phyloP scores from a whole-genome alignment of 2,113 vertebrate species.

The Ictalurus punctatus region DNA sequence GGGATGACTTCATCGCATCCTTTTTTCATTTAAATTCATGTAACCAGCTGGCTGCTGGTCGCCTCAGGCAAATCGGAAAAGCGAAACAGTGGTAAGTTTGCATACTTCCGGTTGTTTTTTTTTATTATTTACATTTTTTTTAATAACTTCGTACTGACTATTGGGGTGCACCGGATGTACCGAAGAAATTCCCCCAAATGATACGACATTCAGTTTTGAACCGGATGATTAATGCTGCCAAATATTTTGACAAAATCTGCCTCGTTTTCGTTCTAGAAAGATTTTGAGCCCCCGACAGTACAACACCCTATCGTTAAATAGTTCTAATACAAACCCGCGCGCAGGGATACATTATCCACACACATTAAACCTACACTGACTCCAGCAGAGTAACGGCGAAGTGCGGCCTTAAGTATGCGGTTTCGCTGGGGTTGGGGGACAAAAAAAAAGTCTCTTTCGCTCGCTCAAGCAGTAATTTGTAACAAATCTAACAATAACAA shows the following conservation, averaged over 20 bases:
- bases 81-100: conserved; percentile 28
- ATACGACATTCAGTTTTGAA: neutral
- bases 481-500: neutral
- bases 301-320: neutral
- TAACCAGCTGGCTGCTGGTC: neutral
- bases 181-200: neutral
- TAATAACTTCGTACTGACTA: neutral
- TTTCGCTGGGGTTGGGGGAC: neutral
- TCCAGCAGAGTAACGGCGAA: neutral
- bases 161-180: neutral
- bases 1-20: neutral
- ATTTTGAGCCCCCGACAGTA: neutral
- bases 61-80: neutral
- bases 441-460: neutral
- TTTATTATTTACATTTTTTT: neutral
- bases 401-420: neutral
- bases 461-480: neutral
- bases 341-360: neutral
- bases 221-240: neutral
- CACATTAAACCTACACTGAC: neutral
- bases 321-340: neutral
- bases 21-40: conserved; percentile 10
- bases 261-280: neutral
- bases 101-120: neutral
- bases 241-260: neutral